Conservation (phyloP, 2,797 vertebrate species). For the Okamejei kenojei region DNA sequence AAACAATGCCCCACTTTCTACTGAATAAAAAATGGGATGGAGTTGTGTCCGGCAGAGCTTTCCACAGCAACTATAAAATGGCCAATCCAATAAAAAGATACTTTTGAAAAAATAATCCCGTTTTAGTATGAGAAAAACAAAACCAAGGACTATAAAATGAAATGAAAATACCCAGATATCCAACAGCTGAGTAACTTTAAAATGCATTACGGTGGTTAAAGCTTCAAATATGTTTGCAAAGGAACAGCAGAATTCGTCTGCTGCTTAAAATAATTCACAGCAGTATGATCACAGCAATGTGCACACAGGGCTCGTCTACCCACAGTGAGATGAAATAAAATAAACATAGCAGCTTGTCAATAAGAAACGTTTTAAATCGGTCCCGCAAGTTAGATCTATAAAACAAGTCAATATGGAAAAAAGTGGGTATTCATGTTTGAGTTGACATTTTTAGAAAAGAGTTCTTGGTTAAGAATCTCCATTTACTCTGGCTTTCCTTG, state of each 20-base stretch:
- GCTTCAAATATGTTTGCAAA: conserved; percentile 1
- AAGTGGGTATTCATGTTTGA: conserved; percentile 26
- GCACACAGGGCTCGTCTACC: conserved; percentile 21
- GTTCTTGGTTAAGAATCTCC: conserved; percentile 31
- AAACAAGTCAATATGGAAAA: conserved; percentile 23
- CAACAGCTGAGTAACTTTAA: conserved; percentile 23
- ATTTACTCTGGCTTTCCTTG: conserved; percentile 34
- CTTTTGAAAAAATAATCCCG: not conserved
- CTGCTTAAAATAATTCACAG: conserved; percentile 34
- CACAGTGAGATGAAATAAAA: conserved; percentile 30
- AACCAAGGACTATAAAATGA: not conserved
- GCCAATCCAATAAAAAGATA: not conserved
- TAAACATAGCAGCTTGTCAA: conserved; percentile 31
- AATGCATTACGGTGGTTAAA: conserved; percentile 15
- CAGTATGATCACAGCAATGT: conserved; percentile 28
- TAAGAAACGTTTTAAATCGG: conserved; percentile 26
- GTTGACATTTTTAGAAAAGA: conserved; percentile 34
- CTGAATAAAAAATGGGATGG: not conserved
- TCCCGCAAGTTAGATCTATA: conserved; percentile 28
- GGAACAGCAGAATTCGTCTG: conserved; percentile 3
- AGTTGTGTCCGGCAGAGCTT: not conserved
- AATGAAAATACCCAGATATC: conserved; percentile 2
- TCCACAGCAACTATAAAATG: conserved; percentile 4
- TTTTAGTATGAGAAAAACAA: conserved; percentile 28
- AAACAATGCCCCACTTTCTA: not conserved